Base-by-base conservation (phyloP, 2,113 vertebrate species). In the Zosterops lateralis region DNA sequence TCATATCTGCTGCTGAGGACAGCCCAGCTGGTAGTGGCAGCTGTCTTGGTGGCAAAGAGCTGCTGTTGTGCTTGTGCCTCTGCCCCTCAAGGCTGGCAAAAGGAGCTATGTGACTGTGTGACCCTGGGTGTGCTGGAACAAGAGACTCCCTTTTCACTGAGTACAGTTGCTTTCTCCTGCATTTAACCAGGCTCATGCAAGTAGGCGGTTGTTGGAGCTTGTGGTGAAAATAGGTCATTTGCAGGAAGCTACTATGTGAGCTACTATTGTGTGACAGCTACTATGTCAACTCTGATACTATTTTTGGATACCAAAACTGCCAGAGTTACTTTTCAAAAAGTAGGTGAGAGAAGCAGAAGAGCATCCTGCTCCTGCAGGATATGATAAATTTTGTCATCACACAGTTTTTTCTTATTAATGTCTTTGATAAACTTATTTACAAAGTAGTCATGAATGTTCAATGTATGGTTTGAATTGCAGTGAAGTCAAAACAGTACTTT, bases 251-350 rank as follows among this genome's bases (percentile, higher is more conserved):
- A 54, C 84, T 71, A 22, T 76, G 51, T 60, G 32, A 57, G 56
- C 56, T n/a, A 57, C 56, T 57, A 57, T n/a, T 57, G 56, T 57
- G 56, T 57, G 56, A 62, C 45, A 88, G 64, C 51, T 66, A 56
- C 84, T 74, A 20, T 80, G 48, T 71, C 79, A 68, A 36, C n/a
- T 81, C 72, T 22, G 36, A 64, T 18, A 9, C 25, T 90, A 64
- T 89, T 94, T 93, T 87, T 93, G 72, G 68, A 68, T 87, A 40
- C 4, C 31, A 42, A 86, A 89, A 71, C 28, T 76, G 67, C 78
- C 24, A 34, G 44, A 76, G 40, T 75, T 44, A 67, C 36, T 60
- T 84, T 84, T 94, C 83, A 67, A 89, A 92, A 67, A 67, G 47
- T 34, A 75, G 17, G 48, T 66, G 61, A 73, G 56, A 80, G 38